Evolutionary conservation across 2,888 invertebrate species (phyloP).

Genomic region (Amphipoea lucens): DNA sequence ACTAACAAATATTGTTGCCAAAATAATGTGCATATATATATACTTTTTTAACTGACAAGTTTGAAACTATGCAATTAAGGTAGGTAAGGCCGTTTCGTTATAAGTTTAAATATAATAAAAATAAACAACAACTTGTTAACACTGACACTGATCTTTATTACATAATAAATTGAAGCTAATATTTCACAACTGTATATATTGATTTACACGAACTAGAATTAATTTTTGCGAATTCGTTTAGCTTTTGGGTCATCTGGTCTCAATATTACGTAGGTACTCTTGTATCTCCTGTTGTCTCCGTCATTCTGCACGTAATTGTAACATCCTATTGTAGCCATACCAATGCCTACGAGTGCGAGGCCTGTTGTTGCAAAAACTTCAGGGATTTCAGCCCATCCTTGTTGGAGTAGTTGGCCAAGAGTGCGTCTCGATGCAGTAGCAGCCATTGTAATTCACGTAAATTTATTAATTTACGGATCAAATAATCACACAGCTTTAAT

Average conservation of each 20-base stretch:
- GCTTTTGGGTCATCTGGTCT: slow-evolving; percentile 92
- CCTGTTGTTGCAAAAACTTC: slow-evolving; percentile 92
- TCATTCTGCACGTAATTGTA: slow-evolving; percentile 89
- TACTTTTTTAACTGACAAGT: neutral
- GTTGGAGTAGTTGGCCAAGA: slow-evolving; percentile 81
- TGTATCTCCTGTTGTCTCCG: slow-evolving; percentile 92
- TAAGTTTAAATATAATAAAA: neutral
- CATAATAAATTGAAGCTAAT: slow-evolving; percentile 79
- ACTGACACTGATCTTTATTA: slow-evolving; percentile 81
- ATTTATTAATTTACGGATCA: slow-evolving; percentile 14
- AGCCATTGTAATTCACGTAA: slow-evolving; percentile 73
- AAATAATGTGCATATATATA: neutral
- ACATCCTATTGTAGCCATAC: slow-evolving; percentile 84
- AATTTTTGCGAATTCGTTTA: slow-evolving; percentile 89
- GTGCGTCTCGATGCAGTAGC: slow-evolving; percentile 79
- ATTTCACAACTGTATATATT: slow-evolving; percentile 46
- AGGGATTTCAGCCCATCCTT: slow-evolving; percentile 92
- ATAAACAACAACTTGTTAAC: slow-evolving; percentile 55
- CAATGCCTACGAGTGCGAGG: slow-evolving; percentile 90
- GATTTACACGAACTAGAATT: slow-evolving; percentile 57
- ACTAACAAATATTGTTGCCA: neutral
- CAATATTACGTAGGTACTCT: slow-evolving; percentile 91
- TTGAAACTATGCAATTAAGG: neutral
- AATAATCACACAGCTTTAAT: neutral
- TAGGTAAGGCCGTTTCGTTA: neutral